phyloP scores from a whole-genome alignment of 1,140 invertebrate genomes.

The Penaeus indicus region DNA sequence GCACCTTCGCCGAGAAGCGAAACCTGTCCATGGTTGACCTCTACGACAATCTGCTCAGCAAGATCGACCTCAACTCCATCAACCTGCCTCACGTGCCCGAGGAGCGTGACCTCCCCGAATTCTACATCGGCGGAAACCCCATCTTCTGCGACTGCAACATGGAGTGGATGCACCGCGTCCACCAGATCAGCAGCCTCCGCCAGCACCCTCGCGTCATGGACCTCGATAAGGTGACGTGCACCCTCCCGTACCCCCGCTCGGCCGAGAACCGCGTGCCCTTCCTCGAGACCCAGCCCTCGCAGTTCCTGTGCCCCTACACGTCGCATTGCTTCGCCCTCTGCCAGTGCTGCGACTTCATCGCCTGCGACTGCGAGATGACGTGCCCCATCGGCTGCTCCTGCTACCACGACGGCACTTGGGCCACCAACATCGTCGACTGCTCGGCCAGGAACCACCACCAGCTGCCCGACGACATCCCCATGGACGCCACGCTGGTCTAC shows the following conservation, averaged over 20 bases:
- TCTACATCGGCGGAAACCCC: slow-evolving; percentile 89
- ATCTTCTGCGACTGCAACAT: slow-evolving; percentile 93
- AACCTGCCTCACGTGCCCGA: slow-evolving; percentile 69
- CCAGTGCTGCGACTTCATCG: slow-evolving; percentile 95
- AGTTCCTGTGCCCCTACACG: slow-evolving; percentile 93
- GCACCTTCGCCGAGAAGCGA: slow-evolving; percentile 87
- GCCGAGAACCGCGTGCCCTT: slow-evolving; percentile 82
- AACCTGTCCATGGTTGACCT: slow-evolving; percentile 89
- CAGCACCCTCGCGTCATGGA: slow-evolving; percentile 93
- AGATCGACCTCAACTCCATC: slow-evolving; percentile 84
- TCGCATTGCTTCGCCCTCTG: slow-evolving; percentile 93
- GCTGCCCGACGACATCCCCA: slow-evolving; percentile 88
- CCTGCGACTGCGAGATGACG: slow-evolving; percentile 83
- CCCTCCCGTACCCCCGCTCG: slow-evolving; percentile 87
- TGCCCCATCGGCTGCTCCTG: slow-evolving; percentile 71
- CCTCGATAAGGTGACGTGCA: slow-evolving; percentile 90
- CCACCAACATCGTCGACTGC: slow-evolving; percentile 92
- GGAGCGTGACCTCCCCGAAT: slow-evolving; percentile 80
- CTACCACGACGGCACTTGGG: slow-evolving; percentile 87
- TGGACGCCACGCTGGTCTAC: slow-evolving; percentile 94
- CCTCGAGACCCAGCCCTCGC: slow-evolving; percentile 85
- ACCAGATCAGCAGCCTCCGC: slow-evolving; percentile 81
- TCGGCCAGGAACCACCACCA: slow-evolving; percentile 81
- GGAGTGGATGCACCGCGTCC: slow-evolving; percentile 91
- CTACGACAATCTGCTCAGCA: slow-evolving; percentile 87